Evolutionary conservation across 2,888 invertebrate genomes (phyloP).

Genomic region (Phrixothrix hirtus): DNA sequence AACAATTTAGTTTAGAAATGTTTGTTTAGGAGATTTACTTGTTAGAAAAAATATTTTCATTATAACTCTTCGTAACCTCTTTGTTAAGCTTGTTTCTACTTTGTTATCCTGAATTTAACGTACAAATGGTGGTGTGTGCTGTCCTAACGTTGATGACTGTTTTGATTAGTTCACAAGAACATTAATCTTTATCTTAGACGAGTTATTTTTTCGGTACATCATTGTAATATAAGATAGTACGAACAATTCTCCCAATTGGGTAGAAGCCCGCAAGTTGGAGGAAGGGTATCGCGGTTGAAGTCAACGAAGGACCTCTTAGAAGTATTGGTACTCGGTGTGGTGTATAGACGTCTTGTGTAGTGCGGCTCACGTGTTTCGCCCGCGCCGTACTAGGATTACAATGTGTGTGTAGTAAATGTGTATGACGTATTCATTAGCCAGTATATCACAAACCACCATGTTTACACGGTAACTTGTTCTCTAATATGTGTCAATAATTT

Average conservation of each 20-base stretch:
- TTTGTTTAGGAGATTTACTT: too few relatives aligned
- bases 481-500: constrained; percentile 27
- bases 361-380: constrained; percentile 37
- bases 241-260: constrained; percentile 41
- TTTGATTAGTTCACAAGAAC: constrained; percentile 12
- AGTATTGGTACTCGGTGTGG: constrained; percentile 35
- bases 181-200: constrained; percentile 21
- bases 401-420: constrained; percentile 44
- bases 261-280: constrained; percentile 49
- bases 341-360: constrained; percentile 32
- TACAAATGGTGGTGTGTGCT: neutral
- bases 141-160: neutral
- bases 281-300: constrained; percentile 45
- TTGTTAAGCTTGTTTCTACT: too few relatives aligned
- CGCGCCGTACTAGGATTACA: constrained; percentile 31
- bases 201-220: constrained; percentile 23
- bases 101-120: too few relatives aligned
- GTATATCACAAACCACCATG: constrained; percentile 44
- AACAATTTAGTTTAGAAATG: neutral
- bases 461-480: constrained; percentile 51
- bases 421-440: constrained; percentile 38
- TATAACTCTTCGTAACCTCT: too few relatives aligned
- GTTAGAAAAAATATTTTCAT: too few relatives aligned
- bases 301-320: constrained; percentile 32
- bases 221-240: constrained; percentile 36